These are phyloP conservation scores for Falco punctatus DNA, from an alignment of 2,113 vertebrate genomes.

Conservation along the genomic window DNA sequence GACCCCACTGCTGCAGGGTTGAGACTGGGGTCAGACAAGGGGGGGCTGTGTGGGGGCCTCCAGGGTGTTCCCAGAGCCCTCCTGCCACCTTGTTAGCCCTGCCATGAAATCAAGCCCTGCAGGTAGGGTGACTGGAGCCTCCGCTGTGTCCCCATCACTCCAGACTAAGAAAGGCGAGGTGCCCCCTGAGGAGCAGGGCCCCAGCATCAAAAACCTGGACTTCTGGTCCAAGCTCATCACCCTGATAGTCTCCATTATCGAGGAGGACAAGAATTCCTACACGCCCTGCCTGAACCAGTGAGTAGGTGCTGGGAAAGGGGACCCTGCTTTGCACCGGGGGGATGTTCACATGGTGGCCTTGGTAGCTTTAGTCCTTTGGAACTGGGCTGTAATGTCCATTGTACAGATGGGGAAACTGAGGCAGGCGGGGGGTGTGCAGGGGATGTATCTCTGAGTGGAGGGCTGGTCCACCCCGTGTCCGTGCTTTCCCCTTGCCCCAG, in stretches of 20 bases:
- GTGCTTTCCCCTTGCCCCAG: neutral
- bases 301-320: slow-evolving; percentile 49
- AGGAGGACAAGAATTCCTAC: slow-evolving; percentile 99
- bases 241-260: slow-evolving; percentile 97
- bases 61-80: neutral
- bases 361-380: neutral
- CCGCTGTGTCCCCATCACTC: neutral
- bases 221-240: slow-evolving; percentile 99
- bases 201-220: slow-evolving; percentile 98
- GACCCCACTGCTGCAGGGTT: neutral
- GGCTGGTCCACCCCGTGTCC: neutral
- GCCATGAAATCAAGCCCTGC: rapidly evolving
- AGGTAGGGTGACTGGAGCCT: neutral
- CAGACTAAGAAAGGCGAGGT: slow-evolving; percentile 93
- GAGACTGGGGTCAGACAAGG: neutral
- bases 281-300: slow-evolving; percentile 98
- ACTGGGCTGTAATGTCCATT: neutral
- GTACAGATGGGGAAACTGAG: neutral
- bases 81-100: neutral
- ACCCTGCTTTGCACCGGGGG: rapidly evolving
- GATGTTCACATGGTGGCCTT: rapidly evolving
- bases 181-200: slow-evolving; percentile 95
- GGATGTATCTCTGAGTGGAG: neutral
- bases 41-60: rapidly evolving
- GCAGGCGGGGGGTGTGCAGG: neutral